A percentile compares a stretch with the other conserved stretches of the same genome.
phyloP scores from a whole-genome alignment of 2,113 vertebrate genomes.

The Craseonycteris thonglongyai region DNA sequence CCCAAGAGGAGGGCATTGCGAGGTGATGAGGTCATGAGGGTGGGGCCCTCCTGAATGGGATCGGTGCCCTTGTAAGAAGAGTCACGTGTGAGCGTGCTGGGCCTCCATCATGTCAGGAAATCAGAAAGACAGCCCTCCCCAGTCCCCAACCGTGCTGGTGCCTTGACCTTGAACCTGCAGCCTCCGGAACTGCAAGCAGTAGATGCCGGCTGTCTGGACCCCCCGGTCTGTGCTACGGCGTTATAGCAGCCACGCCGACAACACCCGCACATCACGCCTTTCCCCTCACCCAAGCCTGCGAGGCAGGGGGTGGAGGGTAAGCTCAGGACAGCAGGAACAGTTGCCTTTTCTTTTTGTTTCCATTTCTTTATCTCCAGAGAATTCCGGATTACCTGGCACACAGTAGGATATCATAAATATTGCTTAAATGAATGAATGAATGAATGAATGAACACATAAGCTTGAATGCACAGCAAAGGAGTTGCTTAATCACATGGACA shows the following conservation, averaged over 20 bases:
- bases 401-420: background rate
- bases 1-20: rapidly evolving
- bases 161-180: background rate
- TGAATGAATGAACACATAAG: background rate
- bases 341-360: background rate
- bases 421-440: background rate
- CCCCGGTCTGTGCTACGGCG: rapidly evolving
- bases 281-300: rapidly evolving
- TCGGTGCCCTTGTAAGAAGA: background rate
- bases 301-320: background rate
- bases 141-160: background rate
- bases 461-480: background rate
- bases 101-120: background rate
- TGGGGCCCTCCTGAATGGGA: background rate
- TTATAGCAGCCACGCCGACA: background rate
- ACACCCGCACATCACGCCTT: rapidly evolving
- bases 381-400: background rate
- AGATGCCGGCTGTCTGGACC: rapidly evolving
- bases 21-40: background rate
- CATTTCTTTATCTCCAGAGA: background rate
- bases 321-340: rapidly evolving
- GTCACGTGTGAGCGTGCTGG: rapidly evolving
- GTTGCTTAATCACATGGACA: background rate
- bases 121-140: background rate
- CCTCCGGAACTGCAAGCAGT: background rate